Base-by-base conservation (phyloP, 1,140 invertebrate species). In the Zaprionus kolodkinae region DNA sequence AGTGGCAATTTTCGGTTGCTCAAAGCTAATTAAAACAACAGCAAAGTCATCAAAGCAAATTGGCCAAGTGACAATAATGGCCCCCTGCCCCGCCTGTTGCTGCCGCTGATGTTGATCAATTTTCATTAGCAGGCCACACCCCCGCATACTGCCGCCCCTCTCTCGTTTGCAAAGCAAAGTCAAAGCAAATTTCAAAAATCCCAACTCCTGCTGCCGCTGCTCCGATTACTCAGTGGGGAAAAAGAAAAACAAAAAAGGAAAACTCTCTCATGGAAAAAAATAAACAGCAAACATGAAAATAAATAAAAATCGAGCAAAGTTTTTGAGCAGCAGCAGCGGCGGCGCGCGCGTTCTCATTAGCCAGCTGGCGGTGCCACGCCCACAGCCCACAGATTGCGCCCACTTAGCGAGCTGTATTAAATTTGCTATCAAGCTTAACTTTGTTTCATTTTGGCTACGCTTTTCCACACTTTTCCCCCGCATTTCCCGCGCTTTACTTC, bases 351-450 rank as follows among this genome's bases (percentile, higher is more conserved):
- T 68, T 55, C 68, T 76, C 73, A 72, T 76, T 76, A 76, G 68
- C 61, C 55, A n/a, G 40, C 43, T 60, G 72, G 52, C 67, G 64
- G 59, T 56, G 52, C 59, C 68, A 65, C 40, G 40, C 40, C 40
- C 40, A 15, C n/a, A 45, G 40, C n/a, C n/a, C 40, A 17, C n/a
- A 45, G 45, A 17, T 10, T 50, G 17, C 61, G 63, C 70, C 71
- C 61, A 56, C 55, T 48, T 27, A 40, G 52, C 40, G 33, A 52
- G 57, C 65, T 60, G 75, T 86, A 70, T 86, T 81, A 78, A 79
- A 81, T 81, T 86, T 81, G 43, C 21, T 77, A 81, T 75, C 75
- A 79, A 76, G 78, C 78, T 81, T 81, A 76, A 75, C 77, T 76
- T 64, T 65, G 67, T 72, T 55, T 72, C 62, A 55, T 21, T 54